Conservation (phyloP, 2,797 vertebrate species). For the Galago senegalensis region DNA sequence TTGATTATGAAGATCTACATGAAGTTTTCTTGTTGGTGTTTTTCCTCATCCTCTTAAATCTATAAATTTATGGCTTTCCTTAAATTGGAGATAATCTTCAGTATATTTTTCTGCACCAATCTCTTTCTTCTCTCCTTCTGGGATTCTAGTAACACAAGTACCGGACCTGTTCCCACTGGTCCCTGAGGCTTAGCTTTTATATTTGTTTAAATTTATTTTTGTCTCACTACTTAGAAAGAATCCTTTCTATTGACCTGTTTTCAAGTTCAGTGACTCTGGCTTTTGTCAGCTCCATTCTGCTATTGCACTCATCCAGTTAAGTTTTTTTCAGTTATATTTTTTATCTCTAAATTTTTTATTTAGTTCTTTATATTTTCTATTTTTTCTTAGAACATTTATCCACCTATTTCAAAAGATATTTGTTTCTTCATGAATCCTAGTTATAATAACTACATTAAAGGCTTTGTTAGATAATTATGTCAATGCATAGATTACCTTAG, state of each 20-base stretch:
- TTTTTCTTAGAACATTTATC: background rate
- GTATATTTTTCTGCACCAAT: background rate
- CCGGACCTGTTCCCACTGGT: background rate
- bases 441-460: background rate
- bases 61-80: background rate
- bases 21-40: background rate
- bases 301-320: background rate
- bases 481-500: background rate
- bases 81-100: background rate
- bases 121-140: background rate
- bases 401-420: background rate
- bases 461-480: background rate
- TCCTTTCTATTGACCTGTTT: slow-evolving; percentile 7
- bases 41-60: background rate
- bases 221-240: background rate
- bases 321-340: background rate
- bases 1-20: background rate
- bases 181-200: background rate
- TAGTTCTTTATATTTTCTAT: background rate
- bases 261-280: background rate
- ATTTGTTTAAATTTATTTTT: background rate
- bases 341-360: background rate
- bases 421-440: background rate
- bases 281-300: background rate
- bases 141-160: background rate